phyloP scores from a whole-genome alignment of 2,888 invertebrate species.

The Toxonevra muliebris region DNA sequence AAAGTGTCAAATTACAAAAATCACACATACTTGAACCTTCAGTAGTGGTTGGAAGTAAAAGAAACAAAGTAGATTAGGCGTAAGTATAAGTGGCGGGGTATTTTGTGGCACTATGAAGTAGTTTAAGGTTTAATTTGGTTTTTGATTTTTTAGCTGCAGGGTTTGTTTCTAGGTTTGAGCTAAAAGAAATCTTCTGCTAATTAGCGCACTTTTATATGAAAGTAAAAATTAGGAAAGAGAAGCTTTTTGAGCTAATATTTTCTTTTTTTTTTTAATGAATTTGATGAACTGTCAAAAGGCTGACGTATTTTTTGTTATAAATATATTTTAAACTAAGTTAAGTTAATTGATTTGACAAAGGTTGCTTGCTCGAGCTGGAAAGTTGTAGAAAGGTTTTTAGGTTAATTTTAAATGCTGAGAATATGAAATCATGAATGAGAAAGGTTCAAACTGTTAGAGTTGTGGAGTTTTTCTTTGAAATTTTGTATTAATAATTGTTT shows the following conservation, averaged over 20 bases:
- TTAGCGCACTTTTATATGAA: slow-evolving; percentile 28
- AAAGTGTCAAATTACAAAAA: slow-evolving; percentile 46
- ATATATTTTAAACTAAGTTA: not conserved
- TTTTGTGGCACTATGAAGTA: not conserved
- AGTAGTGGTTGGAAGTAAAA: no score
- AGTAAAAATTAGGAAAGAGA: no score
- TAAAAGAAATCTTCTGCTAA: slow-evolving; percentile 28
- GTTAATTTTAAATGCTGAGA: no score
- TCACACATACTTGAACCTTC: slow-evolving; percentile 34
- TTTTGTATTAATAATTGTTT: no score
- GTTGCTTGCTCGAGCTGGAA: slow-evolving; percentile 24
- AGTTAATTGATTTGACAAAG: slow-evolving; percentile 43
- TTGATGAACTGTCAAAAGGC: slow-evolving; percentile 42
- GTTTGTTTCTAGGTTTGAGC: slow-evolving; percentile 16
- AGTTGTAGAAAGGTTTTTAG: not conserved
- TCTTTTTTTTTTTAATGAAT: slow-evolving; percentile 36
- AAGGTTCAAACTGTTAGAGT: no score
- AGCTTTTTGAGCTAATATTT: no score
- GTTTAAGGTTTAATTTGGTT: no score
- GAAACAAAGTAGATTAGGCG: not conserved
- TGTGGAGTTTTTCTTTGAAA: no score
- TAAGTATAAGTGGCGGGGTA: not conserved
- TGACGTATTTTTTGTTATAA: slow-evolving; percentile 2
- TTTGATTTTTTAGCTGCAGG: no score
- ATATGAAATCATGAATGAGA: no score